Evolutionary conservation across 2,888 invertebrate genomes (phyloP).

Genomic region (Spodoptera picta): DNA sequence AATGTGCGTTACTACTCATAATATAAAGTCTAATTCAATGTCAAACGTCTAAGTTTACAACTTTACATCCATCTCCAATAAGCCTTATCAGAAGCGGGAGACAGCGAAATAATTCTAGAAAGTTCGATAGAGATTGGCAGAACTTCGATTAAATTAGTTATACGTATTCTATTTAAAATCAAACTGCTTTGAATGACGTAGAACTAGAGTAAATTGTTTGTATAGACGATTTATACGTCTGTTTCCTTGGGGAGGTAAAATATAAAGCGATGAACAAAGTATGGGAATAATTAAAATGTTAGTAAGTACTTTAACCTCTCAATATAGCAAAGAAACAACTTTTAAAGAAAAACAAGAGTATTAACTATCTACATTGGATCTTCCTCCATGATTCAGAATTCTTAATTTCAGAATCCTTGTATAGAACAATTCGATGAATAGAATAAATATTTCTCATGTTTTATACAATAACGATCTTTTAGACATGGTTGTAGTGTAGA

Average conservation of each 20-base stretch:
- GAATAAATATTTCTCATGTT: too few relatives aligned
- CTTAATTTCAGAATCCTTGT: too few relatives aligned
- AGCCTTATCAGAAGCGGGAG: not conserved
- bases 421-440: too few relatives aligned
- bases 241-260: constrained; percentile 29
- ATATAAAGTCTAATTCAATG: too few relatives aligned
- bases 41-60: too few relatives aligned
- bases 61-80: too few relatives aligned
- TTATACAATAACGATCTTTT: too few relatives aligned
- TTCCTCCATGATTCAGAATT: too few relatives aligned
- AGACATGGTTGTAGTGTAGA: too few relatives aligned
- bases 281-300: constrained; percentile 30
- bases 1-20: too few relatives aligned
- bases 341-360: constrained; percentile 4
- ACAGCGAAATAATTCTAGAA: not conserved
- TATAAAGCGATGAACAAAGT: constrained; percentile 16
- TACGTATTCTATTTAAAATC: constrained; percentile 36
- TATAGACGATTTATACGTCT: constrained; percentile 32
- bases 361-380: too few relatives aligned
- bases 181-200: constrained; percentile 37
- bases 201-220: constrained; percentile 34
- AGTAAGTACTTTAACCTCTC: constrained; percentile 5
- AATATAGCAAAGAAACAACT: constrained; percentile 17
- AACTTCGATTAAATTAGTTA: constrained; percentile 28
- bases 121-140: constrained; percentile 5